phyloP scores from a whole-genome alignment of 1,140 invertebrate species.

The Zelostemma sp. region DNA sequence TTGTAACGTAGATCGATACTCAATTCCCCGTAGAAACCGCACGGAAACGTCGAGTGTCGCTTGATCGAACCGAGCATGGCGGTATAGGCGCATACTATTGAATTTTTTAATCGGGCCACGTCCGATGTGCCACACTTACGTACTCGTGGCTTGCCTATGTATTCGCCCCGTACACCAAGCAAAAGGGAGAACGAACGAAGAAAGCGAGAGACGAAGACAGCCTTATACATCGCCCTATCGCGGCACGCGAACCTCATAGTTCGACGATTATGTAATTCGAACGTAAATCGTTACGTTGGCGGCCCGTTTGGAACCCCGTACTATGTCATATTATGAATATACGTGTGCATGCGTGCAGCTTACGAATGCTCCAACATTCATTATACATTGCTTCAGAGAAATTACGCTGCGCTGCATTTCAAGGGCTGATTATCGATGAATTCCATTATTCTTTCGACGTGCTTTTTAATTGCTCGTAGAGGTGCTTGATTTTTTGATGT shows the following conservation, averaged over 20 bases:
- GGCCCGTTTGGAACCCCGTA: too few relatives aligned
- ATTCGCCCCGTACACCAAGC: too few relatives aligned
- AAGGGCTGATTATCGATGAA: too few relatives aligned
- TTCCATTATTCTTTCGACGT: too few relatives aligned
- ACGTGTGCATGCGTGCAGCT: too few relatives aligned
- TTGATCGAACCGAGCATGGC: conserved; percentile 38
- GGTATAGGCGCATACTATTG: conserved; percentile 36
- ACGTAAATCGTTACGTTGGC: conserved; percentile 38
- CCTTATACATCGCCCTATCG: conserved; percentile 24
- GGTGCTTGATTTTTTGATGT: too few relatives aligned
- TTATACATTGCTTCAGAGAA: too few relatives aligned
- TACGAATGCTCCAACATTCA: too few relatives aligned
- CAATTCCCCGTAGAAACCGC: conserved; percentile 27
- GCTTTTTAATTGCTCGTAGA: too few relatives aligned
- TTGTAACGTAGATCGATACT: conserved; percentile 44
- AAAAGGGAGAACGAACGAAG: conserved; percentile 1
- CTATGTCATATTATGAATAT: too few relatives aligned
- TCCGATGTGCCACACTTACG: conserved; percentile 25
- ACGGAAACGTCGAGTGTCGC: conserved; percentile 41
- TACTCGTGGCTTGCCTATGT: conserved; percentile 8
- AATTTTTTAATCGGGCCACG: conserved; percentile 46
- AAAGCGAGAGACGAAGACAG: not conserved
- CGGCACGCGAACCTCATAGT: conserved; percentile 45
- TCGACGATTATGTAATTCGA: conserved; percentile 47
- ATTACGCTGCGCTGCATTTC: too few relatives aligned